Conservation (phyloP, 1,140 invertebrate genomes). For the Zaprionus africanus region DNA sequence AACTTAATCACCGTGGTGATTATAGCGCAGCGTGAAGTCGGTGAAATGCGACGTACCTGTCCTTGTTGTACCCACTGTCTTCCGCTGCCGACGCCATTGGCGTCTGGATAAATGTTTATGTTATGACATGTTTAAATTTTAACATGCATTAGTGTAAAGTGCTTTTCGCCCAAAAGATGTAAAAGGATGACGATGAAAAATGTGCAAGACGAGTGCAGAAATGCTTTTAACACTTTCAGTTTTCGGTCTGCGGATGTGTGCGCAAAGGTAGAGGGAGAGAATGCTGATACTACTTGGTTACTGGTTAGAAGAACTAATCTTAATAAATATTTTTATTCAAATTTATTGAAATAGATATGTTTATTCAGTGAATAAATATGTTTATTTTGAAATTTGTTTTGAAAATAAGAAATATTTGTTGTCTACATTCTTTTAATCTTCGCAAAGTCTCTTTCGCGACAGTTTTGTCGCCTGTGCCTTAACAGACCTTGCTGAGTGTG, state of each 20-base stretch:
- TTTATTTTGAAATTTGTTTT: neutral
- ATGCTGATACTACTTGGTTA: neutral
- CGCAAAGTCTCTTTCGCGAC: conserved; percentile 22
- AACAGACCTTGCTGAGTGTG: too few relatives aligned
- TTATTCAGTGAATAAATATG: neutral
- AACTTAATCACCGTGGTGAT: neutral
- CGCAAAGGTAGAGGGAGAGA: neutral
- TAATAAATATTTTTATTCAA: neutral
- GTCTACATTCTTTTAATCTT: too few relatives aligned
- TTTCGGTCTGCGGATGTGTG: conserved; percentile 26
- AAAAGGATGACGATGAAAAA: conserved; percentile 64
- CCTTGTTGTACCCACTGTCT: conserved; percentile 11
- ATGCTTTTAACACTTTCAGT: conserved; percentile 79
- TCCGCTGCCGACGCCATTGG: conserved; percentile 27
- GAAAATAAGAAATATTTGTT: neutral
- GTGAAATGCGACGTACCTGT: conserved; percentile 9
- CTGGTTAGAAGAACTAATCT: neutral
- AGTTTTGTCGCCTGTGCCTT: conserved; percentile 55
- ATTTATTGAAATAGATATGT: too few relatives aligned
- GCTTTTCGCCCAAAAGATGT: conserved; percentile 68
- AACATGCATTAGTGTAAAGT: conserved; percentile 82
- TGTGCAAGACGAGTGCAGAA: conserved; percentile 69
- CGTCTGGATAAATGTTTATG: conserved; percentile 77
- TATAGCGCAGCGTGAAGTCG: neutral
- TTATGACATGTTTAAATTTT: conserved; percentile 83